A percentile compares a stretch with the other conserved stretches of the same genome.
phyloP scores from a whole-genome alignment of 1,140 invertebrate genomes.

The Formica exsecta region DNA sequence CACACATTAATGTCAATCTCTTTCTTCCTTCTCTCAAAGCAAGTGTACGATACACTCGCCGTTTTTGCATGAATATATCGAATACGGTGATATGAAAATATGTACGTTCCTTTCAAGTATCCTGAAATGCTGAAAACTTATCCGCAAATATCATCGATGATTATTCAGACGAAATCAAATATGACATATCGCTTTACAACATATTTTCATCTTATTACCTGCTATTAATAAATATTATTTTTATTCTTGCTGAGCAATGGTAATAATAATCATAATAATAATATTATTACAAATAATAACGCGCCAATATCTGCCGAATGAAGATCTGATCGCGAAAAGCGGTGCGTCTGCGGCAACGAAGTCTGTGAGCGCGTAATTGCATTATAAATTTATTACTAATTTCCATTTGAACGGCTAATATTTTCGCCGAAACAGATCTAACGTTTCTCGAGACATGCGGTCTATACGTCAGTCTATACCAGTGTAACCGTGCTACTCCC shows the following conservation, averaged over 20 bases:
- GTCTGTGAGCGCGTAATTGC: slow-evolving; percentile 75
- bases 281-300: not conserved
- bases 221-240: not conserved
- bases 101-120: not conserved
- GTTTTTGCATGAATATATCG: slow-evolving; percentile 9
- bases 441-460: slow-evolving; percentile 71
- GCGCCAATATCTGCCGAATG: slow-evolving; percentile 39
- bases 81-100: slow-evolving; percentile 5
- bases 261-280: not conserved
- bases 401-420: not conserved
- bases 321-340: slow-evolving; percentile 56
- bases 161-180: not conserved
- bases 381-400: slow-evolving; percentile 19
- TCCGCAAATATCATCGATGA: slow-evolving; percentile 21
- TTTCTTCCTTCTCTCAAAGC: slow-evolving; percentile 69
- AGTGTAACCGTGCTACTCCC: slow-evolving; percentile 49
- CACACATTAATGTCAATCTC: slow-evolving; percentile 65
- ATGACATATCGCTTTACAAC: not conserved
- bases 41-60: slow-evolving; percentile 21
- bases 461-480: slow-evolving; percentile 57
- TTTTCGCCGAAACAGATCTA: slow-evolving; percentile 7
- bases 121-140: slow-evolving; percentile 15
- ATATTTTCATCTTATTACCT: slow-evolving; percentile 4
- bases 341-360: slow-evolving; percentile 77
- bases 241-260: not conserved